These are phyloP conservation scores for Amphibalanus amphitrite DNA, from an alignment of 1,140 invertebrate genomes.

Conservation along the genomic window DNA sequence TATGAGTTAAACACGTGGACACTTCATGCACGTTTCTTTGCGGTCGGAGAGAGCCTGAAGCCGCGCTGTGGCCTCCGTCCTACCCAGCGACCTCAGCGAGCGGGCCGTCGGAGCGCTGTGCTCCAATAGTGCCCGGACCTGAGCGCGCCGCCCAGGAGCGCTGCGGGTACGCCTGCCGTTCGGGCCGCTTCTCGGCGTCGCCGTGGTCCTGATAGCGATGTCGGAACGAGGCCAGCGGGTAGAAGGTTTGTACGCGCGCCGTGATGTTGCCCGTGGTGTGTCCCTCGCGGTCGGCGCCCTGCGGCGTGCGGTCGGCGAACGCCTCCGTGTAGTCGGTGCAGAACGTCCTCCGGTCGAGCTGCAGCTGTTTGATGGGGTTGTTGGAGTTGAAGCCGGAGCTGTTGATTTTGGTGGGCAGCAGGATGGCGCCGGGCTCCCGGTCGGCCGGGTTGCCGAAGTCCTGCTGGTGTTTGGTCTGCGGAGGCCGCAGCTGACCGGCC, in stretches of 20 bases:
- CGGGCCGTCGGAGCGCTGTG: neutral
- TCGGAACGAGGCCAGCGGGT: neutral
- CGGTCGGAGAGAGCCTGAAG: too few species aligned
- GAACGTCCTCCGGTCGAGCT: neutral
- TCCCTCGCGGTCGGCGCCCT: neutral
- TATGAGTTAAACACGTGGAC: too few species aligned
- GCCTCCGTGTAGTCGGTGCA: neutral
- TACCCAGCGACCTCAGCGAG: neutral
- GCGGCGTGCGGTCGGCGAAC: neutral
- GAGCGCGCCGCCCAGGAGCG: neutral
- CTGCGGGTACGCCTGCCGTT: neutral
- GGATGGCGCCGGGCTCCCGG: too few species aligned
- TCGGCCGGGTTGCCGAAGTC: too few species aligned
- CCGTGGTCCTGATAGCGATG: neutral
- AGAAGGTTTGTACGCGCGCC: neutral
- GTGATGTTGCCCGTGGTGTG: neutral
- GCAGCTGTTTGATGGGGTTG: neutral
- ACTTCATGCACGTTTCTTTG: too few species aligned
- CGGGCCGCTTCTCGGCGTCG: neutral
- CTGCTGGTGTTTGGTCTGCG: neutral
- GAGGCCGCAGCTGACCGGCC: neutral
- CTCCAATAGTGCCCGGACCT: neutral
- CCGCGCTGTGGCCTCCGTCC: too few species aligned
- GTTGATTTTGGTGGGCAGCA: neutral
- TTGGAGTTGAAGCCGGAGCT: neutral